A percentile compares a stretch with the other conserved stretches of the same genome.
Conservation (phyloP, 2,888 invertebrate species). For the Lysandra coridon region DNA sequence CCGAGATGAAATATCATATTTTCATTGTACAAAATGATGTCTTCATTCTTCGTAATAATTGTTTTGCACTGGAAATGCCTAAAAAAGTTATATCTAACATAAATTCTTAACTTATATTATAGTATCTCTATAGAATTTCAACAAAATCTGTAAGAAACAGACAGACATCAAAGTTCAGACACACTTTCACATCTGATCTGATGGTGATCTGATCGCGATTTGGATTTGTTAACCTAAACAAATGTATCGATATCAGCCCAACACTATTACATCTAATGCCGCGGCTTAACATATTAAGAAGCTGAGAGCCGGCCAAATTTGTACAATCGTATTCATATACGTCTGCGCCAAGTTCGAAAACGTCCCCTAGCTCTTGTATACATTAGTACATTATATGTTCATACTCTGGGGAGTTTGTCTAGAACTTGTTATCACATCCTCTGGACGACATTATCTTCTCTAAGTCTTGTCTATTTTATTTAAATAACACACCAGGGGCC, state of each 20-base stretch:
- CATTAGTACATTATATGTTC: slow-evolving; percentile 23
- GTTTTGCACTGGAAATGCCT: background rate
- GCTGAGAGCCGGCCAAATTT: slow-evolving; percentile 53
- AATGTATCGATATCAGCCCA: slow-evolving; percentile 39
- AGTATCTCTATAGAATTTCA: no score
- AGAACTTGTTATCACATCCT: background rate
- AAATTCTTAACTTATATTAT: no score
- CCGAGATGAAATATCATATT: background rate
- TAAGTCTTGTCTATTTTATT: no score
- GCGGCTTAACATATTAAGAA: slow-evolving; percentile 55
- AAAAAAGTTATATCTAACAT: no score
- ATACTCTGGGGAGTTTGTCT: background rate
- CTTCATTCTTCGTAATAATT: background rate
- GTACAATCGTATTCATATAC: slow-evolving; percentile 51
- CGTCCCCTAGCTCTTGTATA: slow-evolving; percentile 40
- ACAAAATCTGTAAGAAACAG: no score
- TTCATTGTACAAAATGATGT: background rate
- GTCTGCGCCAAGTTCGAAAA: slow-evolving; percentile 58
- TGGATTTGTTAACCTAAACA: background rate
- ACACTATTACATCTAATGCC: slow-evolving; percentile 46
- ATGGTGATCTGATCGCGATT: no score
- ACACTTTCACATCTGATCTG: no score
- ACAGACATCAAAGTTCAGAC: no score
- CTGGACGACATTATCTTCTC: no score
- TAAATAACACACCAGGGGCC: no score